Evolutionary conservation across 53 echinoderm and acorn worm species (phyloP).

Genomic region (Holothuria leucospilota): DNA sequence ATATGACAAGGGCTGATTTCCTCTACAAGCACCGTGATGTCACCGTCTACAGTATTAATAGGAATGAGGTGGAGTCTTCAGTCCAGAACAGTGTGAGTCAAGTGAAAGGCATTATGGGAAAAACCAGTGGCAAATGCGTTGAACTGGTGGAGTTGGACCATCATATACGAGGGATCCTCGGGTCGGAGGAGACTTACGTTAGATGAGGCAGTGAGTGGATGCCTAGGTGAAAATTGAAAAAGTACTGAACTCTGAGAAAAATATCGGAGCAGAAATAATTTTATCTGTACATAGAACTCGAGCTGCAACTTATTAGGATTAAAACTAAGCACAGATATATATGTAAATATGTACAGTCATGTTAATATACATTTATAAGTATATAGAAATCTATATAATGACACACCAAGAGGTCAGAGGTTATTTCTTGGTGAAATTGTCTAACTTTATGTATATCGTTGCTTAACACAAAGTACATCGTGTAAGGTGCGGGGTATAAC

Average conservation of each 20-base stretch:
- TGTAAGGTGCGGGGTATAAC: no score
- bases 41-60: not conserved
- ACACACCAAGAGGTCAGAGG: no score
- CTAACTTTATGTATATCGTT: no score
- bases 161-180: constrained; percentile 32
- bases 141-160: constrained; percentile 57
- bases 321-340: no score
- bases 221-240: not conserved
- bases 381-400: no score
- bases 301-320: no score
- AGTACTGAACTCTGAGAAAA: constrained; percentile 20
- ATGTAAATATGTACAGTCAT: no score
- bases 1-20: constrained; percentile 36
- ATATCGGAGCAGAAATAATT: no score
- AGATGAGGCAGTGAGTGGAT: constrained; percentile 14
- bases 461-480: no score
- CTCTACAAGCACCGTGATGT: constrained; percentile 32
- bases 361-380: no score
- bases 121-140: constrained; percentile 15
- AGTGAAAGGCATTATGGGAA: not conserved
- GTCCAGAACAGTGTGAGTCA: constrained; percentile 1
- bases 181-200: constrained; percentile 25
- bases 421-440: no score
- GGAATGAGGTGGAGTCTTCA: constrained; percentile 26
- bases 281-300: no score